These are phyloP conservation scores for Glandiceps talaboti DNA, from an alignment of 53 echinoderm and acorn worm species.

Conservation along the genomic window DNA sequence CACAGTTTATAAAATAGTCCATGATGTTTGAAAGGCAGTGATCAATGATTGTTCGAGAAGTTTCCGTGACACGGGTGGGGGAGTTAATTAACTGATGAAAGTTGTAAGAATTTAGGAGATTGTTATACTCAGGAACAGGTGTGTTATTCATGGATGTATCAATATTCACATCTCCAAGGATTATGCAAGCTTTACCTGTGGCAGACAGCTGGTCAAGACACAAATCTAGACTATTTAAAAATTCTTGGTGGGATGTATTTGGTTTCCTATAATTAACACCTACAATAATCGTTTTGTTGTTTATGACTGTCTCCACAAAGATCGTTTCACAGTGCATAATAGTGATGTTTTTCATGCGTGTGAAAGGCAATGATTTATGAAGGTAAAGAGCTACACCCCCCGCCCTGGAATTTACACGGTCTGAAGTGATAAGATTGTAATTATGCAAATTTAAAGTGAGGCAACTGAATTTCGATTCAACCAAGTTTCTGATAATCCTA, in stretches of 20 bases:
- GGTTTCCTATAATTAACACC: neutral
- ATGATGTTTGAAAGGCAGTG: neutral
- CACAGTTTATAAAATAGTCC: neutral
- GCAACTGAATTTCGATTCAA: neutral
- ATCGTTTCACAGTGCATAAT: neutral
- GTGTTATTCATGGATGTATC: neutral
- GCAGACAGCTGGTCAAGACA: neutral
- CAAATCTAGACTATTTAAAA: neutral
- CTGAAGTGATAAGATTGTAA: no score
- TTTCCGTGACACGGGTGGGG: neutral
- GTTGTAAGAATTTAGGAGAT: neutral
- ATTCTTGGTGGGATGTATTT: neutral
- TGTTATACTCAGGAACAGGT: neutral
- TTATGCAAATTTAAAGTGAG: neutral
- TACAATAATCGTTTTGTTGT: neutral
- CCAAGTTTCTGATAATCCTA: neutral
- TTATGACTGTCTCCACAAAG: neutral
- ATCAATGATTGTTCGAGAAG: neutral
- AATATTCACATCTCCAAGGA: neutral
- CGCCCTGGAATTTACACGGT: neutral
- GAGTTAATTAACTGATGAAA: neutral
- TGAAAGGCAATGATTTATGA: neutral
- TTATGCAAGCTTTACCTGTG: neutral
- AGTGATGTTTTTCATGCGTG: neutral
- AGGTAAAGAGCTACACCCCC: neutral